Percentiles rank a stretch among this genome's conserved stretches.
phyloP scores from a whole-genome alignment of 2,797 vertebrate species.

The Lindbergichthys nudifrons region DNA sequence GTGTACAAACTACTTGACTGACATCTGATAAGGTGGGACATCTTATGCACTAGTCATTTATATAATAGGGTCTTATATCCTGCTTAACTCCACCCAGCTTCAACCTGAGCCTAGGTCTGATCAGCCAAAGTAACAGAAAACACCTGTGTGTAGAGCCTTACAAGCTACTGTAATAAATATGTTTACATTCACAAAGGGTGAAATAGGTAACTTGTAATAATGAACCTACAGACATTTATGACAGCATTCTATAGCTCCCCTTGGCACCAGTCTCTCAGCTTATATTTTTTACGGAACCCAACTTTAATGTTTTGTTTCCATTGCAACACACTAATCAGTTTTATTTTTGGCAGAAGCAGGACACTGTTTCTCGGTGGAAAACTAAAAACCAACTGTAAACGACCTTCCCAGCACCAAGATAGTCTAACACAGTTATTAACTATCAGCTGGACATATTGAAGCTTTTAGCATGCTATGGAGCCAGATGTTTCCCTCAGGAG shows the following conservation, averaged over 20 bases:
- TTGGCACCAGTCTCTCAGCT: neutral
- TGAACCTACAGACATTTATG: neutral
- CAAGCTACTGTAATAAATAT: neutral
- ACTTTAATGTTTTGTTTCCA: neutral
- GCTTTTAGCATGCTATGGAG: neutral
- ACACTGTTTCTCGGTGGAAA: no score
- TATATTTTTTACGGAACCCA: neutral
- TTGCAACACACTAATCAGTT: neutral
- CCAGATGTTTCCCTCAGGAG: neutral
- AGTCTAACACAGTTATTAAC: neutral
- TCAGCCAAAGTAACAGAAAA: neutral
- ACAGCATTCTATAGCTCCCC: accelerated
- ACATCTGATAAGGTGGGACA: neutral
- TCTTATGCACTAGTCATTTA: neutral
- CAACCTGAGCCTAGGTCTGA: neutral
- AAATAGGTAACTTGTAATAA: neutral
- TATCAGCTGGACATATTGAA: neutral
- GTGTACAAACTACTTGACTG: neutral
- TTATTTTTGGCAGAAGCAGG: no score
- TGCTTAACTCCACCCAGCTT: neutral
- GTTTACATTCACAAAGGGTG: neutral
- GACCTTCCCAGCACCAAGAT: neutral
- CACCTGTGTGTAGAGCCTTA: neutral
- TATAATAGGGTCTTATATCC: neutral
- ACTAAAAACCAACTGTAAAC: no score